These are phyloP conservation scores for Tauraco erythrolophus DNA, from an alignment of 2,113 vertebrate genomes.

Conservation along the genomic window DNA sequence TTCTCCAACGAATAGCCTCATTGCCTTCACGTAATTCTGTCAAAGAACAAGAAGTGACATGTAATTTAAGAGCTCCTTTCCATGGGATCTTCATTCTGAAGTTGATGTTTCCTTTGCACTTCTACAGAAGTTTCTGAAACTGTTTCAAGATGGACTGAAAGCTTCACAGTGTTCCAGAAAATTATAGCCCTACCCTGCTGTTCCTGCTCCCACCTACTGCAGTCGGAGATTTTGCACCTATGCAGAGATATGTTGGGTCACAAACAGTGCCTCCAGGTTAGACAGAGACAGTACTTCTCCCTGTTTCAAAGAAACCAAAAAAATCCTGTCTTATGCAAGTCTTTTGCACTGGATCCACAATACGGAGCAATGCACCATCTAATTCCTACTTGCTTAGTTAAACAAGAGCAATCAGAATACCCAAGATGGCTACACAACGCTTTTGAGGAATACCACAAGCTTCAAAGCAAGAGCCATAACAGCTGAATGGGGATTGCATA, in stretches of 20 bases:
- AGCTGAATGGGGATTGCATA: not conserved
- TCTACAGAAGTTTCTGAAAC: not conserved
- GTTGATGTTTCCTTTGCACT: not conserved
- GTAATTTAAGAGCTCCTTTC: not conserved
- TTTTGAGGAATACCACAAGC: not conserved
- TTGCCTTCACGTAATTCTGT: constrained; percentile 93
- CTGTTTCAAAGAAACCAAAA: not conserved
- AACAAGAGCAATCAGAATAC: not conserved
- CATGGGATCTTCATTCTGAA: not conserved
- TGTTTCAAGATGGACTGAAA: not conserved
- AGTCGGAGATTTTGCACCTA: not conserved
- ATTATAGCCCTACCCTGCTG: accelerated
- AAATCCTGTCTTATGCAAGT: not conserved
- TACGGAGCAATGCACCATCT: not conserved
- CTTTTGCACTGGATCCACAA: not conserved
- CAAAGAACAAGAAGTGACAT: not conserved
- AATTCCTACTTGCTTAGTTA: not conserved
- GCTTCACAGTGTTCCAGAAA: not conserved
- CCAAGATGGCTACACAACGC: not conserved
- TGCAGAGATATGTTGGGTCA: accelerated
- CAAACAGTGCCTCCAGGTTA: not conserved
- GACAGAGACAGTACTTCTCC: not conserved
- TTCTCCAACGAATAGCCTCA: constrained; percentile 93
- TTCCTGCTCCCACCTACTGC: not conserved
- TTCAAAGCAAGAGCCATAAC: not conserved